phyloP scores from a whole-genome alignment of 2,888 invertebrate genomes.

The Lacanobia oleracea region DNA sequence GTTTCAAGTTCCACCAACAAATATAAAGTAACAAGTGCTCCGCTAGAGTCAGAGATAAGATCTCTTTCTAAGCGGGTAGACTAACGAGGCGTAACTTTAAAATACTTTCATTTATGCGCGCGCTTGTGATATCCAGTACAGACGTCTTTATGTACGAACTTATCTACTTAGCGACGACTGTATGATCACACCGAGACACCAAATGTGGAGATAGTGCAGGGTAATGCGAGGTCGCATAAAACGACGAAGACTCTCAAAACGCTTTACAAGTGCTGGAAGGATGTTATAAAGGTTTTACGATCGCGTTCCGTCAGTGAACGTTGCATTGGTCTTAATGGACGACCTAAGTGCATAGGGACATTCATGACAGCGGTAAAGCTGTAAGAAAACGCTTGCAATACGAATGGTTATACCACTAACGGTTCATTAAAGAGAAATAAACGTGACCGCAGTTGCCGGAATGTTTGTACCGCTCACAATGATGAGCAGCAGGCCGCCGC shows the following conservation, averaged over 20 bases:
- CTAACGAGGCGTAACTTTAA: conserved; percentile 76
- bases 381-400: conserved; percentile 77
- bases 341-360: conserved; percentile 90
- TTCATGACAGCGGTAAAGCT: conserved; percentile 85
- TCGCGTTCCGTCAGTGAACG: conserved; percentile 88
- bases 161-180: conserved; percentile 71
- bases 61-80: conserved; percentile 64
- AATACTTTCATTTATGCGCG: conserved; percentile 74
- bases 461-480: conserved; percentile 62
- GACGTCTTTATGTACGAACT: conserved; percentile 79
- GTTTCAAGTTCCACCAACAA: conserved; percentile 55
- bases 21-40: conserved; percentile 62
- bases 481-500: conserved; percentile 42
- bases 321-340: conserved; percentile 89
- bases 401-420: conserved; percentile 74
- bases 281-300: conserved; percentile 90
- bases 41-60: conserved; percentile 62
- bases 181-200: conserved; percentile 72
- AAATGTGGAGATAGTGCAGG: conserved; percentile 76
- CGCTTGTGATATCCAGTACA: conserved; percentile 68
- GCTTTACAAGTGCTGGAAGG: conserved; percentile 90
- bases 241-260: conserved; percentile 85
- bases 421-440: conserved; percentile 76
- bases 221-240: conserved; percentile 86
- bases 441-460: conserved; percentile 60